Evolutionary conservation across 1,140 invertebrate genomes (phyloP).

Genomic region (Panagrolaimus sp.): DNA sequence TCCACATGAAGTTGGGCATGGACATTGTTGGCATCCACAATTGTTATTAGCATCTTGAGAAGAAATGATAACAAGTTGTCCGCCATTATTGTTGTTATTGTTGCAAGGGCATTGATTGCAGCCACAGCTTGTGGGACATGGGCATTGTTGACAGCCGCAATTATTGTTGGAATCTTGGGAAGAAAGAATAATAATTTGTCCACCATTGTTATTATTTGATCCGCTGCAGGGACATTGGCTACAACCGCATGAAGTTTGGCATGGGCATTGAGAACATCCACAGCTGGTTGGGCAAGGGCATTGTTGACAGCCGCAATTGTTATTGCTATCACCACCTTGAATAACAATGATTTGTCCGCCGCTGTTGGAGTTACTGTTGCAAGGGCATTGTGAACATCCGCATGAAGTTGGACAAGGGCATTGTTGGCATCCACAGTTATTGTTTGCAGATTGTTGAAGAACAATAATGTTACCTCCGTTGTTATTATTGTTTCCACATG

Average conservation of each 20-base stretch:
- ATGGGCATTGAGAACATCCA: not conserved
- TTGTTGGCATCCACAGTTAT: constrained; percentile 1
- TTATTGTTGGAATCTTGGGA: constrained; percentile 12
- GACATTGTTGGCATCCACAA: constrained; percentile 13
- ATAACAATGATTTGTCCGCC: constrained; percentile 12
- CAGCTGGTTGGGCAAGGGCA: not conserved
- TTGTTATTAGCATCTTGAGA: constrained; percentile 12
- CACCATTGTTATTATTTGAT: not conserved
- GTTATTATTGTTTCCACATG: not conserved
- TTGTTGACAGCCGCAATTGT: not conserved
- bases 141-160: constrained; percentile 9
- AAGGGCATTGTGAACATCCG: not conserved
- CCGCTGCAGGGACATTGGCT: not conserved
- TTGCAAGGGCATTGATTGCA: constrained; percentile 13
- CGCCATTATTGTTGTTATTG: not conserved
- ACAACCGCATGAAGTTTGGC: not conserved
- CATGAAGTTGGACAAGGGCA: constrained; percentile 10
- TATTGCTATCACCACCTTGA: not conserved
- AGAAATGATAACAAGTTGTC: not conserved
- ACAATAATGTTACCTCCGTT: not conserved
- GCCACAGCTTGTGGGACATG: not conserved
- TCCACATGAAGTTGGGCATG: constrained; percentile 6
- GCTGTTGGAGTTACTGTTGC: not conserved
- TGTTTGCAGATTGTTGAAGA: not conserved
- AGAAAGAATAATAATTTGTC: constrained; percentile 7